Conservation (phyloP, 2,797 vertebrate species). For the Eurystomus glaucurus region DNA sequence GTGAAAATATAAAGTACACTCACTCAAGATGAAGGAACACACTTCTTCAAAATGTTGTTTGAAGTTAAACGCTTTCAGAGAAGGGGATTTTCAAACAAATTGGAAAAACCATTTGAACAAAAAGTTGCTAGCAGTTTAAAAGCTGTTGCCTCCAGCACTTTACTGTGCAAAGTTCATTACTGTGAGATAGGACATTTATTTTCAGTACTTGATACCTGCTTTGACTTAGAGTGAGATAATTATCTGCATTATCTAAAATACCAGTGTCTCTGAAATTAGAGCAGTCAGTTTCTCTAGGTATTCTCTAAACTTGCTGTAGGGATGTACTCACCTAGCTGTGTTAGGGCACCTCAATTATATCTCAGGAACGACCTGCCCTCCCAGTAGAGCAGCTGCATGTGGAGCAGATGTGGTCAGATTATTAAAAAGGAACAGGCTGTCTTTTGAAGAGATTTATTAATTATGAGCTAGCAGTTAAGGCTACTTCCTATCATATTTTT, state of each 20-base stretch:
- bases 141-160: background rate
- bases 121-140: conserved; percentile 6
- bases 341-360: background rate
- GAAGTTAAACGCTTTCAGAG: background rate
- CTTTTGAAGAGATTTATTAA: background rate
- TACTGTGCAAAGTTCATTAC: background rate
- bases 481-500: background rate
- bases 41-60: background rate
- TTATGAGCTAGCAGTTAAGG: background rate
- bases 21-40: background rate
- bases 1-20: background rate
- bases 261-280: background rate
- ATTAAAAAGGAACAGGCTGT: background rate
- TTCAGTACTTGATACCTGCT: background rate
- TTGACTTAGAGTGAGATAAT: conserved; percentile 15
- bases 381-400: background rate
- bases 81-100: background rate
- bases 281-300: background rate
- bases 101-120: background rate
- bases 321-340: background rate
- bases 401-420: conserved; percentile 25
- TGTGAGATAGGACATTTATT: background rate
- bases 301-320: conserved; percentile 19
- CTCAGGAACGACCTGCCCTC: background rate
- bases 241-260: conserved; percentile 16